phyloP scores from a whole-genome alignment of 2,797 vertebrate genomes.

The Onychomys arenicola region DNA sequence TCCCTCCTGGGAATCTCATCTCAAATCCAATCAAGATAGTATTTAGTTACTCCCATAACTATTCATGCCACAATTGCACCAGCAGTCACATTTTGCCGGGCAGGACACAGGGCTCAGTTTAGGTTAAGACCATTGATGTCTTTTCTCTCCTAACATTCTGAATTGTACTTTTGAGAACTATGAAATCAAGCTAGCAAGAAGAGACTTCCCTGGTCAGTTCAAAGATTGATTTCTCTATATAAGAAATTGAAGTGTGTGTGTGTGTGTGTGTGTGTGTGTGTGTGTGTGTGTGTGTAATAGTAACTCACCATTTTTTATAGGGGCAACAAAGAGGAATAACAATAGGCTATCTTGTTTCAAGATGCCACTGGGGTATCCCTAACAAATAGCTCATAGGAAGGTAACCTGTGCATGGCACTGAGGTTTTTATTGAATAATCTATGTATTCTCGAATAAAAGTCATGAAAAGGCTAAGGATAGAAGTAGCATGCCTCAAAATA shows the following conservation, averaged over 20 bases:
- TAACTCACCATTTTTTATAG: background rate
- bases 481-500: background rate
- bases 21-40: background rate
- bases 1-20: background rate
- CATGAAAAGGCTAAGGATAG: no score
- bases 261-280: background rate
- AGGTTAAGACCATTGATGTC: background rate
- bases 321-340: background rate
- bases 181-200: background rate
- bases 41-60: background rate
- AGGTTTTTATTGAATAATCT: background rate
- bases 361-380: background rate
- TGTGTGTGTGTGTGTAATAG: background rate
- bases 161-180: background rate
- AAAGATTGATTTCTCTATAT: background rate
- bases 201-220: background rate
- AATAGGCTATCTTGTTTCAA: background rate
- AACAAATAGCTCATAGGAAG: background rate
- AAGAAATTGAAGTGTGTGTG: background rate
- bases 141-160: no score
- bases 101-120: no score
- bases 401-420: background rate
- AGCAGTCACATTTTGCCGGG: background rate
- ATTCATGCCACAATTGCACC: background rate
- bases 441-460: background rate